Evolutionary conservation across 2,888 invertebrate species (phyloP).

Genomic region (Limnephilus marmoratus): DNA sequence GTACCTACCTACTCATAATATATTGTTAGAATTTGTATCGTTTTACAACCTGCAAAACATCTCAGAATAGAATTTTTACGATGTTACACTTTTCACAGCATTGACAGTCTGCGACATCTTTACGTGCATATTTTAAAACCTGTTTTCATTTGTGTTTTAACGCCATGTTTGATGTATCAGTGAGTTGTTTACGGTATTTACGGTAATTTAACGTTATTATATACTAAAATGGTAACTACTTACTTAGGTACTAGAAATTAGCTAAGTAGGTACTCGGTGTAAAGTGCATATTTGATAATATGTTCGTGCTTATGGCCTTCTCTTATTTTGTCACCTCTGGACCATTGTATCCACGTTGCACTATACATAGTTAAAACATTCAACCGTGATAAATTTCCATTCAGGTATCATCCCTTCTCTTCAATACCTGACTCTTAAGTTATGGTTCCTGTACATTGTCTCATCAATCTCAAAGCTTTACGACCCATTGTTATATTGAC

Average conservation of each 20-base stretch:
- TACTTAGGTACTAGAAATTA: neutral
- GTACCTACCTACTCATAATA: neutral
- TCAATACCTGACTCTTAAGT: slow-evolving; percentile 39
- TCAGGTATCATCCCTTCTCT: slow-evolving; percentile 33
- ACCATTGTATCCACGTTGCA: neutral
- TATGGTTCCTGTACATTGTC: slow-evolving; percentile 47
- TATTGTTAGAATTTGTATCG: neutral
- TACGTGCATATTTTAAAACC: neutral
- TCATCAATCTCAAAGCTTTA: slow-evolving; percentile 55
- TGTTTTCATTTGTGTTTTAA: neutral
- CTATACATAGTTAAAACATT: neutral
- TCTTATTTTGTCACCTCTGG: neutral
- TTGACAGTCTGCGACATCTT: neutral
- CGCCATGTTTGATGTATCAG: neutral
- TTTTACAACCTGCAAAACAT: neutral
- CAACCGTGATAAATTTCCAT: slow-evolving; percentile 36
- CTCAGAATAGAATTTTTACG: neutral
- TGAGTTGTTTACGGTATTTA: neutral
- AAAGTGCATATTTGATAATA: neutral
- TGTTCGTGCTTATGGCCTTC: neutral
- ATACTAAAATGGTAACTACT: neutral
- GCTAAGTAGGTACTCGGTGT: neutral
- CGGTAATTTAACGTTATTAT: neutral
- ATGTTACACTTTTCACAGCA: neutral
- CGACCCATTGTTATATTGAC: slow-evolving; percentile 51